Percentiles rank a stretch among this genome's conserved stretches.
phyloP scores from a whole-genome alignment of 2,113 vertebrate genomes.

The Anser cygnoides region DNA sequence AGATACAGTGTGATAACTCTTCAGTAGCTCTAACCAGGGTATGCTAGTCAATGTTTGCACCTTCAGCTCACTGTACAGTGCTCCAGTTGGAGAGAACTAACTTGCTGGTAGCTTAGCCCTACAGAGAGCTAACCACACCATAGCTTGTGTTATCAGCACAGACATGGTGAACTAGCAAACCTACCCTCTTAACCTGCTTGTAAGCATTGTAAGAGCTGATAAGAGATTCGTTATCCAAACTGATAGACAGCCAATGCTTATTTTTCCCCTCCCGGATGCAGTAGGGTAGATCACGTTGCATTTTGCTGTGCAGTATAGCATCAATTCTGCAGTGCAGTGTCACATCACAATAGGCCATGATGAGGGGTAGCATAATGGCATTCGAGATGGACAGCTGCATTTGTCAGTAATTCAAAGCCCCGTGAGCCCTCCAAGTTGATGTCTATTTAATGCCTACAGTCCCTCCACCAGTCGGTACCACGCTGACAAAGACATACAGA shows the following conservation, averaged over 20 bases:
- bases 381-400: constrained; percentile 4
- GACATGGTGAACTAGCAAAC: neutral
- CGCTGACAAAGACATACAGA: neutral
- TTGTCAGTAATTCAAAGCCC: neutral
- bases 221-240: constrained; percentile 31
- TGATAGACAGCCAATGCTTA: constrained; percentile 34
- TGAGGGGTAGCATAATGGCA: neutral
- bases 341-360: neutral
- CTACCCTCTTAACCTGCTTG: neutral
- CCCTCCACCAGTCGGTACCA: neutral
- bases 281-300: neutral
- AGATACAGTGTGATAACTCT: neutral
- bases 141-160: constrained; percentile 24
- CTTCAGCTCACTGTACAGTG: neutral
- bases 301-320: neutral
- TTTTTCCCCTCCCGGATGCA: constrained; percentile 45
- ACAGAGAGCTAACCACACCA: neutral
- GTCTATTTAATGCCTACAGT: neutral
- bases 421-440: neutral
- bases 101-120: neutral
- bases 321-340: neutral
- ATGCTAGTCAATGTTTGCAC: neutral
- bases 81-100: neutral
- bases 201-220: constrained; percentile 6
- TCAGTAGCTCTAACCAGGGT: neutral